Evolutionary conservation across 2,113 vertebrate species (phyloP).

Genomic region (Megatriorchis doriae): DNA sequence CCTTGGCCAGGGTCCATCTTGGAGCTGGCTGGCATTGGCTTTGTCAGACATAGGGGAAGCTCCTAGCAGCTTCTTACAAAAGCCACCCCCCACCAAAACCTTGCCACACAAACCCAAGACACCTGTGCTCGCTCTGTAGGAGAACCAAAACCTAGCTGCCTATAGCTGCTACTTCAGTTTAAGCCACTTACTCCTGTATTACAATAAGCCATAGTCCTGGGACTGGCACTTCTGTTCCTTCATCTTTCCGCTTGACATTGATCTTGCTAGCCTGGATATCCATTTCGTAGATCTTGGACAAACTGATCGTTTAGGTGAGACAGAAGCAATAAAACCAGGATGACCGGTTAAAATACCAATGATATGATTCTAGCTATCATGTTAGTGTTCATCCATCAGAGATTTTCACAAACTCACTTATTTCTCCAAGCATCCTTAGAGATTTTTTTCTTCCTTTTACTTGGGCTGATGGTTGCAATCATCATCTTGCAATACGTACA

Average conservation of each 20-base stretch:
- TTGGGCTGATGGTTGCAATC: background rate
- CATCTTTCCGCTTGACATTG: background rate
- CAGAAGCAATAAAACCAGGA: background rate
- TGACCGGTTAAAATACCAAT: background rate
- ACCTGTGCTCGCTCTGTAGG: background rate
- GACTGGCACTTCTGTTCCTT: background rate
- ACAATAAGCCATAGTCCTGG: background rate
- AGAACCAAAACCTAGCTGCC: background rate
- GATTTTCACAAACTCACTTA: background rate
- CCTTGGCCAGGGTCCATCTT: background rate
- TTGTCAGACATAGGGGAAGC: background rate
- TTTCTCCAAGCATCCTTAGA: background rate
- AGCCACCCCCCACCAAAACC: background rate
- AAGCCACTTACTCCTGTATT: background rate
- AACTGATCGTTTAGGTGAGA: background rate
- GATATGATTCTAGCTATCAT: background rate
- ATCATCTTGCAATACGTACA: background rate
- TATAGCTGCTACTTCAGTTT: background rate
- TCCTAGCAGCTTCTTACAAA: no score
- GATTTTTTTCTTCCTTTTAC: background rate
- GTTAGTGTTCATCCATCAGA: background rate
- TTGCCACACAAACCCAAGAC: background rate
- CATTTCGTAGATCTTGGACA: background rate
- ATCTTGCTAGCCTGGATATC: background rate
- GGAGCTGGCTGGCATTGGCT: background rate